These are phyloP conservation scores for Coleophora flavipennella DNA, from an alignment of 2,888 invertebrate species.

Conservation along the genomic window DNA sequence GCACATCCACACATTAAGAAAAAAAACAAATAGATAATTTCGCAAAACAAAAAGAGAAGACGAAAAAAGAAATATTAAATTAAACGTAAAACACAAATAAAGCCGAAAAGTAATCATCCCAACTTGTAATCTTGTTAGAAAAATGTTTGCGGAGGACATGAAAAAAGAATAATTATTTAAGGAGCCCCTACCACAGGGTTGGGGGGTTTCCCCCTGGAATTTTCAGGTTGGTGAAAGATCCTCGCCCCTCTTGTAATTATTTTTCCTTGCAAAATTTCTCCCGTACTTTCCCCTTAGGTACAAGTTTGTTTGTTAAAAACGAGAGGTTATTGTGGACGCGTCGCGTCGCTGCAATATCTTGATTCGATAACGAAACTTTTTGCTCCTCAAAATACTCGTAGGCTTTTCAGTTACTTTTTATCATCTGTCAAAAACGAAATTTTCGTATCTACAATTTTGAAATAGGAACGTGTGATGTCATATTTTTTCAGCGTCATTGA, in stretches of 20 bases:
- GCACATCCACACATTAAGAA: too few relatives aligned
- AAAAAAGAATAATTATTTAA: constrained; percentile 57
- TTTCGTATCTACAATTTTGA: too few relatives aligned
- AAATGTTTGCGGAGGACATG: constrained; percentile 52
- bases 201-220: constrained; percentile 18
- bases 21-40: too few relatives aligned
- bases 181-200: constrained; percentile 38
- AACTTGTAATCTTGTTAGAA: constrained; percentile 49
- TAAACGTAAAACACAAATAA: constrained; percentile 25
- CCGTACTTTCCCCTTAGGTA: constrained; percentile 14
- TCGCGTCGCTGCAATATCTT: too few relatives aligned
- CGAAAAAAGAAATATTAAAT: constrained; percentile 8
- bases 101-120: constrained; percentile 46
- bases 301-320: constrained; percentile 36
- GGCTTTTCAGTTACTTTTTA: too few relatives aligned
- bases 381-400: too few relatives aligned
- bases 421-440: too few relatives aligned
- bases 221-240: constrained; percentile 33
- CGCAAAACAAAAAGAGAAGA: not conserved
- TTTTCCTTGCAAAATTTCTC: constrained; percentile 56
- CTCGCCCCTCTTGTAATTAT: constrained; percentile 55
- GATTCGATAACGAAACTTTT: too few relatives aligned
- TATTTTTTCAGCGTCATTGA: too few relatives aligned
- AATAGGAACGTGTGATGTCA: too few relatives aligned
- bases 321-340: constrained; percentile 19